Conservation (phyloP, 2,113 vertebrate species). For the Caranx ignobilis region DNA sequence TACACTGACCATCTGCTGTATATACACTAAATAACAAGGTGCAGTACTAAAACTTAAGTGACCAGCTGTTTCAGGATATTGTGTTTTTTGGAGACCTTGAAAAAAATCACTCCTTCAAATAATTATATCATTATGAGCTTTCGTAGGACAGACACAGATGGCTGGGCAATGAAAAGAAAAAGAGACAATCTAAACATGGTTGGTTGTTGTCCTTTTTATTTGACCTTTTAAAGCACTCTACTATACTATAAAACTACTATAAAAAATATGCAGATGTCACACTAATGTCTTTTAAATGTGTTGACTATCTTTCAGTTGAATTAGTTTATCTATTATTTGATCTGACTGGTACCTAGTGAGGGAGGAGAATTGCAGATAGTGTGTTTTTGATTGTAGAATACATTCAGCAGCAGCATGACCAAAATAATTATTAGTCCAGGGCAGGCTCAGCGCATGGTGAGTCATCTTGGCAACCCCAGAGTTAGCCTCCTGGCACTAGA, state of each 20-base stretch:
- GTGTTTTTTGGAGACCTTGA: background rate
- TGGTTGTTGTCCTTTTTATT: background rate
- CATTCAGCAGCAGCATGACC: conserved; percentile 33
- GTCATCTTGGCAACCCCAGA: conserved; percentile 69
- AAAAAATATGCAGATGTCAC: background rate
- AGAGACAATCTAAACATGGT: background rate
- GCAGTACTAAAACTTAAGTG: background rate
- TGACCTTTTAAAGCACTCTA: too few species aligned
- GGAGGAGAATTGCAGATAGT: conserved; percentile 16
- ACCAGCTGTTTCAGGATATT: background rate
- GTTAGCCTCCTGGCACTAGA: conserved; percentile 49
- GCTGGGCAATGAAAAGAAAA: background rate
- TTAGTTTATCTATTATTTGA: conserved; percentile 12
- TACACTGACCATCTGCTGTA: background rate
- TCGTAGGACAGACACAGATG: background rate
- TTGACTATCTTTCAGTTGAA: background rate
- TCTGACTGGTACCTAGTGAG: conserved; percentile 29
- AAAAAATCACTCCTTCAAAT: background rate
- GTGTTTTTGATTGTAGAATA: conserved; percentile 40
- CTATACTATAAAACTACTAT: too few species aligned
- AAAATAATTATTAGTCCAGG: conserved; percentile 70
- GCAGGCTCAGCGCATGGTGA: conserved; percentile 58
- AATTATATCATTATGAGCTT: background rate
- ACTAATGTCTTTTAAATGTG: background rate
- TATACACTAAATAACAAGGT: background rate